Base-by-base conservation (phyloP, 2,797 vertebrate species). In the Rhyacichthys aspro region DNA sequence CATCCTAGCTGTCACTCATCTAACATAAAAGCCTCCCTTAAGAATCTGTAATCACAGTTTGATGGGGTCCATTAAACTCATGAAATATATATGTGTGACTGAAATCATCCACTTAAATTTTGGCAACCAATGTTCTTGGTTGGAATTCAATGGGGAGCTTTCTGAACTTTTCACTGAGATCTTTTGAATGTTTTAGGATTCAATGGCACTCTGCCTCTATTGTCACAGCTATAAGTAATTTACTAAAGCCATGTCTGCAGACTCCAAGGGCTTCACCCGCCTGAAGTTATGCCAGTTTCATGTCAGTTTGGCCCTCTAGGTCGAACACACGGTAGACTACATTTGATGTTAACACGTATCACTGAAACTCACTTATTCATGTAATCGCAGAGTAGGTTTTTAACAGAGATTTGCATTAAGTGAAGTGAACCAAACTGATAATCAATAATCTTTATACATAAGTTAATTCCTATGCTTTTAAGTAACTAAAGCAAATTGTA, bases 91-190 rank as follows among this genome's bases (percentile, higher is more conserved):
- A 87, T 83, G 74, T 79, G 70, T 68, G 72, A 89, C 83, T 89
- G 74, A 84, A 88, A 85, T 83, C 74, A 78, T 83, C 84, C 85
- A 88, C 85, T 90, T 89, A 86, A 88, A 89, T 73, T 88, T 91
- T 90, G 89, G 82, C 88, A 89, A 78, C 68, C 82, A 81, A 74
- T 67, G 72, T 79, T 74, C 73, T 62, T 82, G 67, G 85, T 79
- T 79, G 79, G 79, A 77, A 86, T 81, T 81, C 71, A 67, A 39
- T 2, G 11, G 78, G 63, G 70, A 72, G 61, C 59, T 76, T 64
- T 70, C 70, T 47, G 67, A 84, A 85, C 62, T 76, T 84, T 82
- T 79, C 61, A 68, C 44, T 34, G 70, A 50, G 69, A 59, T 72
- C 66, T 83, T 72, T 63, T 80, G 43, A 83, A 82, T 79, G 81